These are phyloP conservation scores for Drosophila sulfurigaster DNA, from an alignment of 1,140 invertebrate genomes.

Conservation along the genomic window DNA sequence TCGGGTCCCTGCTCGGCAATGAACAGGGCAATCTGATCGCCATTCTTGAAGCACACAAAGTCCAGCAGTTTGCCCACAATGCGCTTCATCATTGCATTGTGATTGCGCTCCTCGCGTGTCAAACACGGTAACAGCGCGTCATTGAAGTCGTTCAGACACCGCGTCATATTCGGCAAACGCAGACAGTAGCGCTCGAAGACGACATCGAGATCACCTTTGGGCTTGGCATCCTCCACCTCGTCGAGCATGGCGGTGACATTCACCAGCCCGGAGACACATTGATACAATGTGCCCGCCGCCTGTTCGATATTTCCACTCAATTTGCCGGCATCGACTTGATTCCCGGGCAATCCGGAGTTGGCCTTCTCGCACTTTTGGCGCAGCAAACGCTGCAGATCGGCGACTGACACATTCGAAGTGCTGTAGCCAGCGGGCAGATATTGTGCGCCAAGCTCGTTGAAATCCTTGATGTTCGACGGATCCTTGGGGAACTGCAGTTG, in stretches of 20 bases:
- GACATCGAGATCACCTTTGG: slow-evolving; percentile 86
- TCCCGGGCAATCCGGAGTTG: slow-evolving; percentile 32
- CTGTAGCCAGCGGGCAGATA: slow-evolving; percentile 58
- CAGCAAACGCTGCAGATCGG: slow-evolving; percentile 55
- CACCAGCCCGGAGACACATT: slow-evolving; percentile 85
- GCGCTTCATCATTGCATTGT: slow-evolving; percentile 86
- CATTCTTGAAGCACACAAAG: slow-evolving; percentile 92
- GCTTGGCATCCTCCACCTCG: slow-evolving; percentile 88
- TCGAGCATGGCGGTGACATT: slow-evolving; percentile 86
- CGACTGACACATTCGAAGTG: slow-evolving; percentile 46
- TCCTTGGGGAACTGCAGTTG: not conserved
- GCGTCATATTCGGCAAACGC: slow-evolving; percentile 87
- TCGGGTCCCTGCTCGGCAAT: slow-evolving; percentile 91
- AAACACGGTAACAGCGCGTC: slow-evolving; percentile 88
- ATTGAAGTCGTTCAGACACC: slow-evolving; percentile 88
- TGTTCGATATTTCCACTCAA: slow-evolving; percentile 49
- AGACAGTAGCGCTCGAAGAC: slow-evolving; percentile 87
- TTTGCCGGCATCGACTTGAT: slow-evolving; percentile 28
- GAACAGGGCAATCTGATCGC: slow-evolving; percentile 92
- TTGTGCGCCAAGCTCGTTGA: slow-evolving; percentile 47
- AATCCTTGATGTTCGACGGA: slow-evolving; percentile 19
- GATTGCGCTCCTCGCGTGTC: slow-evolving; percentile 86
- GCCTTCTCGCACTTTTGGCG: slow-evolving; percentile 66
- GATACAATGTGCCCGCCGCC: slow-evolving; percentile 48
- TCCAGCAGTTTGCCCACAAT: slow-evolving; percentile 89